Percentiles rank a stretch among this genome's conserved stretches.
phyloP scores from a whole-genome alignment of 2,797 vertebrate genomes.

The Bradypodion pumilum region DNA sequence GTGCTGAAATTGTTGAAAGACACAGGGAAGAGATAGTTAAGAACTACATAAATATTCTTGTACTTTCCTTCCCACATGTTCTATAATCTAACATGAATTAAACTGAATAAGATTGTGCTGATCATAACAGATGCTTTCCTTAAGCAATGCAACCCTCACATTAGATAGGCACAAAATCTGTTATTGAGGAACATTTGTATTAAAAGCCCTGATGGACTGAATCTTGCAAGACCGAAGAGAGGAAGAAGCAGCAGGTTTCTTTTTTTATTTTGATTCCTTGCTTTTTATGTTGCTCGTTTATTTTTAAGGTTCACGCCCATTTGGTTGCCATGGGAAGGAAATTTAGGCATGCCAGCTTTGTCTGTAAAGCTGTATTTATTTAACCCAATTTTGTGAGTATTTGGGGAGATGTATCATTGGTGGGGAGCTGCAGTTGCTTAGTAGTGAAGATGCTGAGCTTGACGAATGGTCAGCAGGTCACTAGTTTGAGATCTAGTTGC shows the following conservation, averaged over 20 bases:
- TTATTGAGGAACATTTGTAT: neutral
- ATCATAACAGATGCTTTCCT: no score
- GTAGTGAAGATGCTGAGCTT: no score
- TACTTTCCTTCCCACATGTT: neutral
- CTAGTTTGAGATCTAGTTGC: no score
- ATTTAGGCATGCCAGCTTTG: neutral
- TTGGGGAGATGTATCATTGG: no score
- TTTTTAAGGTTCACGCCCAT: neutral
- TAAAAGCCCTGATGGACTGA: neutral
- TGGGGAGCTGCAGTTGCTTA: no score
- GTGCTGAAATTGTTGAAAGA: conserved; percentile 2
- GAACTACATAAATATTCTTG: neutral
- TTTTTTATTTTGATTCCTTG: no score
- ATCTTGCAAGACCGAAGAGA: no score
- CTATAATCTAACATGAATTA: neutral
- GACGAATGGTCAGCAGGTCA: no score
- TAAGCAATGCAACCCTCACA: neutral
- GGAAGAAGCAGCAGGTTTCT: neutral
- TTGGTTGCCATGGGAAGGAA: neutral
- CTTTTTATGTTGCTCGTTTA: neutral
- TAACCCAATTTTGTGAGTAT: neutral
- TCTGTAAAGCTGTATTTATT: neutral
- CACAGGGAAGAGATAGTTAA: neutral
- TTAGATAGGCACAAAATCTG: neutral
- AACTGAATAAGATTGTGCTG: conserved; percentile 7